Conservation (phyloP, 23 tunicate genomes). For the Trididemnum miniatum region DNA sequence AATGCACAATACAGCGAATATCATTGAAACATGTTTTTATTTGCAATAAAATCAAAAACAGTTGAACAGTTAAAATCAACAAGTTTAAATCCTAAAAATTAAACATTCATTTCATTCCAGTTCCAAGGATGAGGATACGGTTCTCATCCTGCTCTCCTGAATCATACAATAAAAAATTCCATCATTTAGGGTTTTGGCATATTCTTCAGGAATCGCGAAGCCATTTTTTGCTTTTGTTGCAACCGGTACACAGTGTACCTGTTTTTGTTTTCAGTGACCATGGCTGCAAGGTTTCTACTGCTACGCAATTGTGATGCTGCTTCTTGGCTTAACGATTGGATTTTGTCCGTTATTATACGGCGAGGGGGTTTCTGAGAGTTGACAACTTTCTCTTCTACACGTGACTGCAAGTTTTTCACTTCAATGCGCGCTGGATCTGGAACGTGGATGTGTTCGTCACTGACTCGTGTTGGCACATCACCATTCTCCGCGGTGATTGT, state of each 20-base stretch:
- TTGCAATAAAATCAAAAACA: no score
- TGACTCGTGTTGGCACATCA: conserved; percentile 7
- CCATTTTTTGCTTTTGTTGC: conserved; percentile 2
- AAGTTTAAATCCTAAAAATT: no score
- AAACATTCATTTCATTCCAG: not conserved
- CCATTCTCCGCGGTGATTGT: conserved; percentile 9
- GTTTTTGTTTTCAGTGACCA: not conserved
- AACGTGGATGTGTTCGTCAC: conserved; percentile 6
- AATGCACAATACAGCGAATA: no score
- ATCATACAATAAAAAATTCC: conserved; percentile 13
- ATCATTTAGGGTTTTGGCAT: not conserved
- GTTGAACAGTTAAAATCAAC: no score
- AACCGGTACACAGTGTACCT: conserved; percentile 13
- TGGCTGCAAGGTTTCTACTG: conserved; percentile 17
- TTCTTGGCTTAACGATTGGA: conserved; percentile 7
- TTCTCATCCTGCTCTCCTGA: conserved; percentile 4
- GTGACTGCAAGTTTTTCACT: conserved; percentile 21
- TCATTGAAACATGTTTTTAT: no score
- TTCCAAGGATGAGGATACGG: conserved; percentile 3
- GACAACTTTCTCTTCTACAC: conserved; percentile 22
- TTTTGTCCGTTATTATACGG: conserved; percentile 21
- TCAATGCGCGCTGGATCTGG: conserved; percentile 26
- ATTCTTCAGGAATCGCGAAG: conserved; percentile 10
- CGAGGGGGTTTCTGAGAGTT: conserved; percentile 11
- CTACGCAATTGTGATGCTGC: conserved; percentile 22